Percentiles rank a stretch among this genome's conserved stretches.
phyloP scores from a whole-genome alignment of 2,113 vertebrate genomes.

The Ahaetulla prasina region DNA sequence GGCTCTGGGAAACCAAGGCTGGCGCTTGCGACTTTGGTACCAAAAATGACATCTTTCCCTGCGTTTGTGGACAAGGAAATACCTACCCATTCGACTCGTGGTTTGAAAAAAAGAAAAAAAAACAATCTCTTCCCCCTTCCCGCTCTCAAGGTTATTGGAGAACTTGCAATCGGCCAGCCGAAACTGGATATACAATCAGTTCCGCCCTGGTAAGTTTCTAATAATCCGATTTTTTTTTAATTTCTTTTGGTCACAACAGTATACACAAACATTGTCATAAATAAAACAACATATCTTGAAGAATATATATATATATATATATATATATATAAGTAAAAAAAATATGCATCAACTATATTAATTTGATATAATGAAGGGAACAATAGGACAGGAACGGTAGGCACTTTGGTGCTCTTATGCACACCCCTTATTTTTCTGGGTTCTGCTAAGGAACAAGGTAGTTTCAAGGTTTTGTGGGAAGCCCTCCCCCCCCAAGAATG shows the following conservation, averaged over 20 bases:
- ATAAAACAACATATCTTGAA: too few species aligned
- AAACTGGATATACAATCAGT: neutral
- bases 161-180: neutral
- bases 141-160: neutral
- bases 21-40: neutral
- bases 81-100: neutral
- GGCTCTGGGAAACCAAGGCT: neutral
- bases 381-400: too few species aligned
- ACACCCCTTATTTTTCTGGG: too few species aligned
- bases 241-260: too few species aligned
- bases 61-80: neutral
- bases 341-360: too few species aligned
- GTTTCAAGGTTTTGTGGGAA: neutral
- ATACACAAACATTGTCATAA: too few species aligned
- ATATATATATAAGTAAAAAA: too few species aligned
- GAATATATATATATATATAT: too few species aligned
- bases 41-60: neutral
- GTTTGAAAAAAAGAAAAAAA: neutral
- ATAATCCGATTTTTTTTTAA: neutral
- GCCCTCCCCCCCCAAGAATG: too few species aligned
- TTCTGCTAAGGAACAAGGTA: neutral
- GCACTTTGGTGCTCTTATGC: too few species aligned
- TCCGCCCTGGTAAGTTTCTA: neutral
- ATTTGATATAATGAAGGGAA: too few species aligned
- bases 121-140: neutral